Conservation (phyloP, 2,797 vertebrate genomes). For the Acipenser oxyrinchus region DNA sequence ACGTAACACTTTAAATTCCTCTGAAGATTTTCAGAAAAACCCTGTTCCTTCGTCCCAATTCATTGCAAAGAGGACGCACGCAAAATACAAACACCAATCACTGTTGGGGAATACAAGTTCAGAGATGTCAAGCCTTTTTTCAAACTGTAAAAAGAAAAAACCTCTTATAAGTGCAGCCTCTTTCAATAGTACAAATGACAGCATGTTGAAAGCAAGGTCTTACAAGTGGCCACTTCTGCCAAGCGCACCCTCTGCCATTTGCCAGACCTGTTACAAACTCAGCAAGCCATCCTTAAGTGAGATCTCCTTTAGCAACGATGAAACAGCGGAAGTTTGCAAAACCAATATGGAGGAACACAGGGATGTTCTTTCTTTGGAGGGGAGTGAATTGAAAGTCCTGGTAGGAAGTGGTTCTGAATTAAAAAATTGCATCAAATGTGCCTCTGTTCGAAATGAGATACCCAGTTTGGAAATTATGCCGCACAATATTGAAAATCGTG, state of each 20-base stretch:
- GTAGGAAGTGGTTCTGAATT: slow-evolving; percentile 4
- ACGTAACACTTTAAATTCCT: slow-evolving; percentile 19
- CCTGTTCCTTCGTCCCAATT: neutral
- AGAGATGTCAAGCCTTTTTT: neutral
- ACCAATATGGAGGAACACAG: neutral
- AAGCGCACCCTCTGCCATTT: slow-evolving; percentile 28
- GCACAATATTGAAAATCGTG: neutral
- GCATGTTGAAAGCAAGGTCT: neutral
- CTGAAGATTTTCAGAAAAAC: neutral
- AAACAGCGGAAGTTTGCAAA: slow-evolving; percentile 14
- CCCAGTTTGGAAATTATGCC: neutral
- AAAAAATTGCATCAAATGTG: neutral
- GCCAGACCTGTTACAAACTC: slow-evolving; percentile 5
- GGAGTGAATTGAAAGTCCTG: neutral
- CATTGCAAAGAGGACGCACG: neutral
- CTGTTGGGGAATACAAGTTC: slow-evolving; percentile 4
- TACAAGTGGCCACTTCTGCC: slow-evolving; percentile 27
- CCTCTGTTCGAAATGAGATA: neutral
- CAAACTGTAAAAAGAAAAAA: neutral
- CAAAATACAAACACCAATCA: slow-evolving; percentile 1
- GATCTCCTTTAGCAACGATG: slow-evolving; percentile 30
- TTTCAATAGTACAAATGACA: slow-evolving; percentile 20
- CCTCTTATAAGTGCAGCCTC: slow-evolving; percentile 16
- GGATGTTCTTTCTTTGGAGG: slow-evolving; percentile 1
- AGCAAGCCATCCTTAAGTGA: slow-evolving; percentile 29